Evolutionary conservation across 2,888 invertebrate species (phyloP), one percentile per base, ranked within the genome.

Genomic region (Nymphalis polychloros): DNA sequence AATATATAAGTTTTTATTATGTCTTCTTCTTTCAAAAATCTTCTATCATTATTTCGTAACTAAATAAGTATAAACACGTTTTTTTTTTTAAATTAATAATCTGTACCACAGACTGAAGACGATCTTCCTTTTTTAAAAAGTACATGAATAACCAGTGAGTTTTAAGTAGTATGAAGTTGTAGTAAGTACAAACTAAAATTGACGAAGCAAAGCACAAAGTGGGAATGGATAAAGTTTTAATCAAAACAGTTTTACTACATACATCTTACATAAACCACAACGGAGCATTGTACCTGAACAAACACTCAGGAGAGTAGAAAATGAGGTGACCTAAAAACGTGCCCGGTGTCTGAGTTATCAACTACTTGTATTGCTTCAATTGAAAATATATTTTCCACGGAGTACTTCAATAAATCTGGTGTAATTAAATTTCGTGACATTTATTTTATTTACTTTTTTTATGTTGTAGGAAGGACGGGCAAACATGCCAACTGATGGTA

Each of bases 281-380:
- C 13, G 16, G 55, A 55, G 31, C 31, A 35, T 55, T 55, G 55
- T 35, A 63, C 19, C 53, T 57, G n/a, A 55, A 53, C 53, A 60
- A 61, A 64, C 48, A 64, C 60, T 49, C 62, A 61, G 59, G 64
- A 59, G 64, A 69, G 62, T 49, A 63, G 67, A 48, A 23, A 74
- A 73, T 68, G 72, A 72, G 73, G 73, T 75, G 71, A 75, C 72
- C 73, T 74, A 64, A 69, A 75, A 75, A 71, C 72, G 67, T 68
- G 64, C 23, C 61, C 63, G 55, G 67, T 20, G 66, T 50, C 8
- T 23, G 69, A 63, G 66, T 63, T 64, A 59, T 55, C 53, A 49
- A 70, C 67, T 50, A 62, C 63, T 64, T 67, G 64, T 64, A 67
- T 46, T 41, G 69, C 61, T 71, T 69, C 68, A 53, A 35, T 48